Conservation (phyloP, 2,113 vertebrate genomes). For the Gracilinanus agilis region DNA sequence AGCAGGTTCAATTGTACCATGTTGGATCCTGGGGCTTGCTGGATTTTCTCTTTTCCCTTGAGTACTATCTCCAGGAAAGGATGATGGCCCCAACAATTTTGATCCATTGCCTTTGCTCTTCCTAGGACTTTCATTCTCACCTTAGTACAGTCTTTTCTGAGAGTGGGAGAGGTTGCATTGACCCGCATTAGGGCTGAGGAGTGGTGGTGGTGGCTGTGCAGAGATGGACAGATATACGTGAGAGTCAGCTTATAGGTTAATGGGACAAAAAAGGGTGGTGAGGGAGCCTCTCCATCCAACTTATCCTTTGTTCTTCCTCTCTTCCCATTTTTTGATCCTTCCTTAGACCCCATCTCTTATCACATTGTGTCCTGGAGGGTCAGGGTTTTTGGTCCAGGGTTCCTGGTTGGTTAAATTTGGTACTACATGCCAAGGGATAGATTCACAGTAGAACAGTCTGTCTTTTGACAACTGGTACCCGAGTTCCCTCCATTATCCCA, state of each 20-base stretch:
- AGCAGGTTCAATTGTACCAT: not conserved
- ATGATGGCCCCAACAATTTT: not conserved
- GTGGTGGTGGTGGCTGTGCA: not conserved
- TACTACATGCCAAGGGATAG: slow-evolving; percentile 41
- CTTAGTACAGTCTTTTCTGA: slow-evolving; percentile 8
- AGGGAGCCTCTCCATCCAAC: not conserved
- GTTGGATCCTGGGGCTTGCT: not conserved
- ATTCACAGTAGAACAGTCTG: too few species aligned
- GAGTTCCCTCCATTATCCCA: not conserved
- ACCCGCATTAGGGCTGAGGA: not conserved
- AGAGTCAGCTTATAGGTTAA: slow-evolving; percentile 15
- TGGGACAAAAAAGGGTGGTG: slow-evolving; percentile 3
- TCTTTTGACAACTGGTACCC: too few species aligned
- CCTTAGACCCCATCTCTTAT: not conserved
- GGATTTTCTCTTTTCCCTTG: not conserved
- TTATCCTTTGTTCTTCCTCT: slow-evolving; percentile 1
- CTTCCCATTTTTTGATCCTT: slow-evolving; percentile 14
- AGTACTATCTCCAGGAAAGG: not conserved
- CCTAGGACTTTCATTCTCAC: slow-evolving; percentile 19
- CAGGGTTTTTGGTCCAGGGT: slow-evolving; percentile 22
- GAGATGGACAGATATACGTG: not conserved
- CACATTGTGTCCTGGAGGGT: not conserved
- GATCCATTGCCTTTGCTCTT: slow-evolving; percentile 3
- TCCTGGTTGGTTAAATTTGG: not conserved
- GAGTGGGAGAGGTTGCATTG: not conserved